These are phyloP conservation scores for Melinaea menophilus DNA, from an alignment of 2,888 invertebrate genomes.

Conservation along the genomic window DNA sequence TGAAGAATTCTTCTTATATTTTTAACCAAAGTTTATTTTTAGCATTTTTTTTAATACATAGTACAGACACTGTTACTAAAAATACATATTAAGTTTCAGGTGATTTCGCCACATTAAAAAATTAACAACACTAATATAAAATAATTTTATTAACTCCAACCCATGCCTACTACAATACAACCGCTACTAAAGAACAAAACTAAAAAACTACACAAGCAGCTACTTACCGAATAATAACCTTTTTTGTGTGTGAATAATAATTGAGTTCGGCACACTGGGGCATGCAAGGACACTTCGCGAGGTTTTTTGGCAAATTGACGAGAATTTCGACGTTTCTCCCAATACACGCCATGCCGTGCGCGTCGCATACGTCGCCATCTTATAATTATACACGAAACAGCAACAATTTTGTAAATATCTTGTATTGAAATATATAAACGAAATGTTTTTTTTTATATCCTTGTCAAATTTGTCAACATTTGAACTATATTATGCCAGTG, in stretches of 20 bases:
- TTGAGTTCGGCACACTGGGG: slow-evolving; percentile 74
- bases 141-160: background rate
- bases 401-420: background rate
- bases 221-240: slow-evolving; percentile 66
- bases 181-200: background rate
- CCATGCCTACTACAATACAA: background rate
- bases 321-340: slow-evolving; percentile 71
- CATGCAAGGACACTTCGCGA: slow-evolving; percentile 70
- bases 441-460: slow-evolving; percentile 6
- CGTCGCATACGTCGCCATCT: slow-evolving; percentile 74
- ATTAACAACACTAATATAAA: too few relatives aligned
- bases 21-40: too few relatives aligned
- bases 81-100: too few relatives aligned
- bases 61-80: too few relatives aligned
- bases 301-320: slow-evolving; percentile 70
- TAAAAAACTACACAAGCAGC: background rate
- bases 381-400: slow-evolving; percentile 26
- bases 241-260: slow-evolving; percentile 72
- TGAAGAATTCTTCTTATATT: too few relatives aligned
- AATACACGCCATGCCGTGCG: slow-evolving; percentile 76
- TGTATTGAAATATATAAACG: background rate
- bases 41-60: too few relatives aligned
- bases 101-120: too few relatives aligned
- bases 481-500: background rate
- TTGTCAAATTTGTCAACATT: background rate